Evolutionary conservation across 2,113 vertebrate genomes (phyloP).

Genomic region (Sylvicapra grimmia): DNA sequence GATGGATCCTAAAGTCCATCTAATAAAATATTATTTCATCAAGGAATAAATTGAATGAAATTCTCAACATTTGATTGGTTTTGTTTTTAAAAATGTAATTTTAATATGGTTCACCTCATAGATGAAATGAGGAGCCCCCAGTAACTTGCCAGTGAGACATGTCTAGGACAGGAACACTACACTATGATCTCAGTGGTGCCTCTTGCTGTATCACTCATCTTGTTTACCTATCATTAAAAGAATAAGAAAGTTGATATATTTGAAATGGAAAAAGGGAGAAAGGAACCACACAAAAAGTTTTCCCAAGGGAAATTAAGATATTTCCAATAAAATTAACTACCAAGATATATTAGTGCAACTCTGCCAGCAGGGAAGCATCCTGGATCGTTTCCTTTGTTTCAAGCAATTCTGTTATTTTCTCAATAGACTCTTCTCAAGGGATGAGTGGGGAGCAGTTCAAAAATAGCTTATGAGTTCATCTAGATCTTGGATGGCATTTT

Average conservation of each 20-base stretch:
- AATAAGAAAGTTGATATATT: not conserved
- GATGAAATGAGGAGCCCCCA: rapidly evolving
- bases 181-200: not conserved
- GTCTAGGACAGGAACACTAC: not conserved
- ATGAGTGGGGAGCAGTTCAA: constrained; percentile 16
- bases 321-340: constrained; percentile 10
- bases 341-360: not conserved
- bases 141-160: not conserved
- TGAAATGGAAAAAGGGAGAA: not conserved
- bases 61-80: not conserved
- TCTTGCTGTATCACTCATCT: not conserved
- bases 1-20: not conserved
- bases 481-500: constrained; percentile 31
- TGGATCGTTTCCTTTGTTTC: constrained; percentile 25
- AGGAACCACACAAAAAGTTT: not conserved
- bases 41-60: not conserved
- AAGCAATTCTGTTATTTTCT: not conserved
- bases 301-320: not conserved
- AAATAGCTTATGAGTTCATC: constrained; percentile 16
- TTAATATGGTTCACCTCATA: not conserved
- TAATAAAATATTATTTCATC: not conserved
- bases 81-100: not conserved
- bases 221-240: not conserved
- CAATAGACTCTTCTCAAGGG: constrained; percentile 19
- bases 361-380: not conserved